Evolutionary conservation across 1,140 invertebrate species (phyloP), one percentile per base, ranked within the genome.

Genomic region (Musca domestica): DNA sequence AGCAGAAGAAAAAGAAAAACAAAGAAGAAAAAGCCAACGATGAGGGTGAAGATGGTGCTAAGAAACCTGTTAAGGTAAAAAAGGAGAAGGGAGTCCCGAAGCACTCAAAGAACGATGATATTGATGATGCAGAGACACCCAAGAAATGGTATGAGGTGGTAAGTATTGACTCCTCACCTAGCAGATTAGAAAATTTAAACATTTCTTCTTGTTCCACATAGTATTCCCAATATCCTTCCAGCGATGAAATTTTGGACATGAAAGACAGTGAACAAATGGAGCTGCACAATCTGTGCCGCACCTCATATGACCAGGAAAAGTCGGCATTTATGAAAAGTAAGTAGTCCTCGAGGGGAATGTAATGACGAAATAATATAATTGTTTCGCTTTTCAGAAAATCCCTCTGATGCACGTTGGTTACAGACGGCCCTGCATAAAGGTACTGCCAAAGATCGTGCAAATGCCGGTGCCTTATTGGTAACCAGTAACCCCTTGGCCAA

Each of bases 401-500:
- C 80, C 15, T 65, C 73, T 0, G 80, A 82, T 69, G 75, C 77
- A 4, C 74, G 77, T 17, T 94, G 92, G 91, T 81, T 92, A 58
- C 86, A 89, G 72, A 92, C 88, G 3, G 90, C 93, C 2, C 76
- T 92, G 22, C 83, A 84, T 41, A 87, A 87, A 54, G 92, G 92
- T 20, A 93, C 92, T 5, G 82, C 87, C 1, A 84, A 85, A 3
- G 94, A 95, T 83, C 91, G 90, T 75, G 83, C 93, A 63, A 92
- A 92, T 65, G 92, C 92, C 0, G 85, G 87, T 25, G 88, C 90
- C 3, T 73, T 95, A 10, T 78, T 91, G 10, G 86, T 94, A 9
- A 91, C 93, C 74, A 89, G 93, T 70, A 89, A 90, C 71, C 89
- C 92, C 0, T 83, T 93, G 41, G 90, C 91, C 73, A 92, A 91